phyloP scores from a whole-genome alignment of 2,888 invertebrate species.

The Coenonympha glycerion region DNA sequence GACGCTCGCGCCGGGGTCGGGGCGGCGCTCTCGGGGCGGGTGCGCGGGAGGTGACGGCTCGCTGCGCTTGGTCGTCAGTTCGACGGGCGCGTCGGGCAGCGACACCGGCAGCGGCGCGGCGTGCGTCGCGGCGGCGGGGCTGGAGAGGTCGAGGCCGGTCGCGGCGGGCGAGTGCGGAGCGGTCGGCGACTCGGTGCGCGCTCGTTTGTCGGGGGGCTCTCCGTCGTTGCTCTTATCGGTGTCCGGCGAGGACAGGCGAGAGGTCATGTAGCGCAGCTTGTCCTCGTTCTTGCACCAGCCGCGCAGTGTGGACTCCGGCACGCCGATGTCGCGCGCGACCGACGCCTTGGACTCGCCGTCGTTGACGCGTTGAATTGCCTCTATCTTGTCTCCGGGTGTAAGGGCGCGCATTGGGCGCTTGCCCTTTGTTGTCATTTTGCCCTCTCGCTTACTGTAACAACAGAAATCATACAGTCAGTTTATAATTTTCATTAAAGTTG shows the following conservation, averaged over 20 bases:
- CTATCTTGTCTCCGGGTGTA: conserved; percentile 86
- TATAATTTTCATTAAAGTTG: neutral
- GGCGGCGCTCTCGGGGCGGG: conserved; percentile 55
- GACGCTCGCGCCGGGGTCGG: conserved; percentile 67
- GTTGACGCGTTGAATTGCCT: conserved; percentile 87
- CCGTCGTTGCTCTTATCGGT: conserved; percentile 77
- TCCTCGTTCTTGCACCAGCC: conserved; percentile 93
- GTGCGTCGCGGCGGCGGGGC: conserved; percentile 38
- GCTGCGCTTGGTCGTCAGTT: conserved; percentile 62
- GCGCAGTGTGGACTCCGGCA: conserved; percentile 88
- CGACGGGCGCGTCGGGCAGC: conserved; percentile 45
- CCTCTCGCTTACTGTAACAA: conserved; percentile 59
- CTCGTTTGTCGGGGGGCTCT: conserved; percentile 62
- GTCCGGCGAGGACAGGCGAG: conserved; percentile 82
- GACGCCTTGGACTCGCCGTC: conserved; percentile 91
- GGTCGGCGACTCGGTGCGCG: conserved; percentile 60
- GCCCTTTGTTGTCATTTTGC: conserved; percentile 80
- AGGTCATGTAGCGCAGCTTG: conserved; percentile 81
- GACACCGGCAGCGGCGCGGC: conserved; percentile 41
- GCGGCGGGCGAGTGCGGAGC: conserved; percentile 49
- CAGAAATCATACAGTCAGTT: conserved; percentile 15
- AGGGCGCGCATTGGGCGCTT: conserved; percentile 87
- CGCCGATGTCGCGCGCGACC: conserved; percentile 88
- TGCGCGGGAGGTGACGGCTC: conserved; percentile 48
- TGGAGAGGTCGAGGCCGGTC: conserved; percentile 63